A percentile compares a stretch with the other conserved stretches of the same genome.
These are phyloP conservation scores for Octomys mimax DNA, from an alignment of 2,797 vertebrate species.

Conservation along the genomic window DNA sequence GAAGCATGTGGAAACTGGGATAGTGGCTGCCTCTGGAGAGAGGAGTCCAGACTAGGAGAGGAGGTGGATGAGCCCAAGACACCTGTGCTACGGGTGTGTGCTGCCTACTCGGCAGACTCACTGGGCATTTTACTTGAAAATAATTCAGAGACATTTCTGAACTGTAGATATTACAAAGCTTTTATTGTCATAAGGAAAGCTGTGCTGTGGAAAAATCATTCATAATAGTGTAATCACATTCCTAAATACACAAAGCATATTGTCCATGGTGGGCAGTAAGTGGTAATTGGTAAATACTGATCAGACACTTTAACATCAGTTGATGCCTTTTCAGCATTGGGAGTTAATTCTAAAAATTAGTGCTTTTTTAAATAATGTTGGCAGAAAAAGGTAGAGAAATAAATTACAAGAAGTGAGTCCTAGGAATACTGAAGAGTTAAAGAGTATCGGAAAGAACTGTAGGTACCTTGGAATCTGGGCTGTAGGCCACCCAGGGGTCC, in stretches of 20 bases:
- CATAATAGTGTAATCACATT: neutral
- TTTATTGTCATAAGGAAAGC: constrained; percentile 9
- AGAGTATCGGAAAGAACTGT: neutral
- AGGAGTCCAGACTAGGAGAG: neutral
- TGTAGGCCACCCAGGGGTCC: neutral
- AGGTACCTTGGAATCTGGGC: neutral
- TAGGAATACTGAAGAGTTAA: neutral
- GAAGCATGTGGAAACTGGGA: neutral
- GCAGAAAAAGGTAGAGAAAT: neutral
- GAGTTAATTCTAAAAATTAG: neutral
- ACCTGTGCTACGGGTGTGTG: neutral
- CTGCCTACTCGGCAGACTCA: constrained; percentile 17
- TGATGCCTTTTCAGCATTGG: neutral
- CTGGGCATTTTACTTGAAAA: constrained; percentile 34
- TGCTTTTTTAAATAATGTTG: constrained; percentile 11
- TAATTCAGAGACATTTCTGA: neutral
- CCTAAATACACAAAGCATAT: too few relatives aligned
- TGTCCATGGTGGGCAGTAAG: too few relatives aligned
- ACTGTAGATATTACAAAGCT: constrained; percentile 5
- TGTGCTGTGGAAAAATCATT: neutral
- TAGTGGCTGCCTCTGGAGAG: neutral
- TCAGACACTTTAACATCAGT: neutral
- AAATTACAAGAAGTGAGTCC: neutral
- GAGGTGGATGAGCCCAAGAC: neutral
- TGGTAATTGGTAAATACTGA: neutral